Evolutionary conservation across 2,797 vertebrate genomes (phyloP), one percentile per base, ranked within the genome.

Genomic region (Melanotaenia maccullochi): DNA sequence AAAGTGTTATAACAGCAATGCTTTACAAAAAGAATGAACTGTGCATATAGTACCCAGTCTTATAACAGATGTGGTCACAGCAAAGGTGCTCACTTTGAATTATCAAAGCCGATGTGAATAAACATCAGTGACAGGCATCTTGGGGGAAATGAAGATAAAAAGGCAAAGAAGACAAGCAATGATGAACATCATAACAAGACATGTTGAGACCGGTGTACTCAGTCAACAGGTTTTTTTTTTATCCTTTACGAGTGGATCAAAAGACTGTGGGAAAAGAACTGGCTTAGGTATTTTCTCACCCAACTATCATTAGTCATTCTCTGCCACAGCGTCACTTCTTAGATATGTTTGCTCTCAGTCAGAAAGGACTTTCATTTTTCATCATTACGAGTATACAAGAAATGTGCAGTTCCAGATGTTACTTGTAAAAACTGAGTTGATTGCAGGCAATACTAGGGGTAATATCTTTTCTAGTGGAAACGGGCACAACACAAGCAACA

Each of bases 181-280:
- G 64, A 76, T 76, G 83, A 76, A 76, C 69, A 67, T 70, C 18
- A 65, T 28, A 76, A 79, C 51, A 51, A 73, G 70, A 84, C 90
- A 11, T 83, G 90, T 84, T 42, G 54, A 52, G 75, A 86, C 85
- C 81, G 70, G 86, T 63, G 65, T 79, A 89, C 90, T 82, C 1
- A 85, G 85, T 66, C 60, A 62, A 91, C 93, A 70, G 89, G 93
- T 94, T 91, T 84, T 33, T 33, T 32, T 33, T 24, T 65, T 14
- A 69, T 75, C 71, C 71, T 33, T 13, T 14, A 36, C 22, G 22
- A 75, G 55, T 49, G 8, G 28, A 57, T 24, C 60, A 63, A 1
- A 28, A 18, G 56, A 82, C 85, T 78, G 85, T 93, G 91, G 86
- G 92, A 93, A 33, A 93, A 90, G 42, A 76, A 85, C 62, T 83